These are phyloP conservation scores for Pangasius larnaudii DNA, from an alignment of 2,797 vertebrate genomes.

Conservation along the genomic window DNA sequence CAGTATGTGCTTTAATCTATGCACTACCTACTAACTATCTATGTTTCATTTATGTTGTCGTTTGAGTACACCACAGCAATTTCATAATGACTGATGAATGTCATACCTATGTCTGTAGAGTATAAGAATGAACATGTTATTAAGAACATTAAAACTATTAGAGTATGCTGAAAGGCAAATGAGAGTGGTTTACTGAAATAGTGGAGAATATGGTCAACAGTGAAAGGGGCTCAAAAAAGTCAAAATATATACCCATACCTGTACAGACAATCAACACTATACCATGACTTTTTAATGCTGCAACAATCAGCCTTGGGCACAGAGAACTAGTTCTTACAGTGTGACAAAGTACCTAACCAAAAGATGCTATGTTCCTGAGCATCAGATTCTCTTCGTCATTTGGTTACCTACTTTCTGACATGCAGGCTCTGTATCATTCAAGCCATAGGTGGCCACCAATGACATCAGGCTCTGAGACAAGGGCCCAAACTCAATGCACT, in stretches of 20 bases:
- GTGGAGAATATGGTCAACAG: neutral
- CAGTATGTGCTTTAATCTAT: neutral
- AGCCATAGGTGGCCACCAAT: slow-evolving; percentile 74
- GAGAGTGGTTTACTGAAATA: neutral
- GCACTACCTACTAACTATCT: neutral
- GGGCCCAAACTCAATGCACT: slow-evolving; percentile 67
- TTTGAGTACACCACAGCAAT: neutral
- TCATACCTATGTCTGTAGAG: neutral
- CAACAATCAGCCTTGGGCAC: neutral
- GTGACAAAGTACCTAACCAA: neutral
- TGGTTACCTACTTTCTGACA: slow-evolving; percentile 72
- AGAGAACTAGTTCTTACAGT: neutral
- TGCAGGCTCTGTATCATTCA: slow-evolving; percentile 72
- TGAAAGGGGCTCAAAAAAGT: neutral
- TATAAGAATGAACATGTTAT: neutral
- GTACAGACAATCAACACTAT: neutral
- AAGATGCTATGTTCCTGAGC: neutral
- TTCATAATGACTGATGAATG: neutral
- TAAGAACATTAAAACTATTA: neutral
- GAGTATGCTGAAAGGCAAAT: neutral
- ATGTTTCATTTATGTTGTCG: neutral
- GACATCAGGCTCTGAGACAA: slow-evolving; percentile 64
- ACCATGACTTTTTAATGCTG: neutral
- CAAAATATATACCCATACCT: neutral
- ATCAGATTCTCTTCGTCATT: slow-evolving; percentile 63